phyloP scores from a whole-genome alignment of 2,888 invertebrate genomes.

The Lypha dubia region DNA sequence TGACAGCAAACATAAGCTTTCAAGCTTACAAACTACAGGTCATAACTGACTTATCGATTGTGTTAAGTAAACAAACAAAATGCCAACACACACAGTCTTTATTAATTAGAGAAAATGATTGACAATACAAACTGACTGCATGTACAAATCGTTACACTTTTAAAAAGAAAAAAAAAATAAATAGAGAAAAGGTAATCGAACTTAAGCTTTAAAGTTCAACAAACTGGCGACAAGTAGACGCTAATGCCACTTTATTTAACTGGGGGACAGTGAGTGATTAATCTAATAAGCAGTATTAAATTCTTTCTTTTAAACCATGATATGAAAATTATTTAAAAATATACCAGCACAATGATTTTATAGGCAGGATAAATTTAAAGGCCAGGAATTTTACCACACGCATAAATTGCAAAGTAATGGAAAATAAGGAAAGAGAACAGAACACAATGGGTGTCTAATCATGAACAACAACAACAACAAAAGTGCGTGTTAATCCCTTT shows the following conservation, averaged over 20 bases:
- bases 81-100: constrained; percentile 47
- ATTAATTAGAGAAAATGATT: constrained; percentile 52
- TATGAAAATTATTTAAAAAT: constrained; percentile 9
- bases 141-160: neutral
- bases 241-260: neutral
- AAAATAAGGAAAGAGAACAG: neutral
- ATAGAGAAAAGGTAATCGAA: constrained; percentile 11
- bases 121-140: constrained; percentile 26
- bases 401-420: neutral
- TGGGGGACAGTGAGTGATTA: neutral
- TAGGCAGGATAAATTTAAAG: neutral
- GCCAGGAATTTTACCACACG: neutral
- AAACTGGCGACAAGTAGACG: constrained; percentile 18
- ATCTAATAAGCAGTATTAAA: neutral
- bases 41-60: constrained; percentile 44
- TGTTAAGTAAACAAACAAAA: constrained; percentile 46
- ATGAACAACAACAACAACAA: neutral
- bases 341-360: neutral
- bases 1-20: constrained; percentile 11
- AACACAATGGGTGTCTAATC: constrained; percentile 8
- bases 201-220: constrained; percentile 21
- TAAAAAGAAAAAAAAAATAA: neutral
- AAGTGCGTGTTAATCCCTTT: constrained; percentile 43
- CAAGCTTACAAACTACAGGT: neutral
- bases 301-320: neutral